phyloP scores from a whole-genome alignment of 2,797 vertebrate species.

The Menidia menidia region DNA sequence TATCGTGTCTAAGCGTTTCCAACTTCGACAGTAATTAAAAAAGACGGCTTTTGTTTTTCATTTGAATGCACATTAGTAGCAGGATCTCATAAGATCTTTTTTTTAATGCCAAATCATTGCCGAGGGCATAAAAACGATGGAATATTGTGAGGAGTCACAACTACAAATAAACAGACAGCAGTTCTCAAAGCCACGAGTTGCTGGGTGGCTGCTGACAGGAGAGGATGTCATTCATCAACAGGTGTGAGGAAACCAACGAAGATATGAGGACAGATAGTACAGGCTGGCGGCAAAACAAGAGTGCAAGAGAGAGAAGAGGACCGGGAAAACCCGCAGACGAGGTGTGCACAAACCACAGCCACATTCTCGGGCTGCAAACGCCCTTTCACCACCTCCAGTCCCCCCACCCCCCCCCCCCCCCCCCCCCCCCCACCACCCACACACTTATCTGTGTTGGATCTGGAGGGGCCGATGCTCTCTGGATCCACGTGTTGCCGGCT shows the following conservation, averaged over 20 bases:
- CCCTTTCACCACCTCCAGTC: slow-evolving; percentile 72
- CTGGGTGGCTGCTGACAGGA: slow-evolving; percentile 77
- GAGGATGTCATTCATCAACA: slow-evolving; percentile 84
- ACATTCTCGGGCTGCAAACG: slow-evolving; percentile 72
- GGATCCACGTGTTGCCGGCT: slow-evolving; percentile 45
- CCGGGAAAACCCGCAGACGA: slow-evolving; percentile 52
- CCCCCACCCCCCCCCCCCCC: slow-evolving; percentile 14
- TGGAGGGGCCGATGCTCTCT: slow-evolving; percentile 58
- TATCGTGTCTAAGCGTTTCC: no score
- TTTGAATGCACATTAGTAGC: background rate
- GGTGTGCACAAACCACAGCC: slow-evolving; percentile 64
- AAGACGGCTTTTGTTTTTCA: no score
- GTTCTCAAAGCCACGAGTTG: slow-evolving; percentile 51
- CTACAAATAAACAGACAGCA: slow-evolving; percentile 16
- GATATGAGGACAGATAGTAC: slow-evolving; percentile 81
- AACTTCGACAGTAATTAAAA: no score
- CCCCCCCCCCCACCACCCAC: background rate
- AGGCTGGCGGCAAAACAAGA: slow-evolving; percentile 51
- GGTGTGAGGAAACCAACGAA: slow-evolving; percentile 82
- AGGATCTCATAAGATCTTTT: background rate
- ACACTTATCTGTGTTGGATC: slow-evolving; percentile 66
- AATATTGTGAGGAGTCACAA: background rate
- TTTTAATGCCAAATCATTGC: background rate
- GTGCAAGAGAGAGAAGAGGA: slow-evolving; percentile 26
- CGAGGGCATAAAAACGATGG: background rate